Conservation (phyloP, 1,140 invertebrate genomes). For the Hestina assimilis region DNA sequence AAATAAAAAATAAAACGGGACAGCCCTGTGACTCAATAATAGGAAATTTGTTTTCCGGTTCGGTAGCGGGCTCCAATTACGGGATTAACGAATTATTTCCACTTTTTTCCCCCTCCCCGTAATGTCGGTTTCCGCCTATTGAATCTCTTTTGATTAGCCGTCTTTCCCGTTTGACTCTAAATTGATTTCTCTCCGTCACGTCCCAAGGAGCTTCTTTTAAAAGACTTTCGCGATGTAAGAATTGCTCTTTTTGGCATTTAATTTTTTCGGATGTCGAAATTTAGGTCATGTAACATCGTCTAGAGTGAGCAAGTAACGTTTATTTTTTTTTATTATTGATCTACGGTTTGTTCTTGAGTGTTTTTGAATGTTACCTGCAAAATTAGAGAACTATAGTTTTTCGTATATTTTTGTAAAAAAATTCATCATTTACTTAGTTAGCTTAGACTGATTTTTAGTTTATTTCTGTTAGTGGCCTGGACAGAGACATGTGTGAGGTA, state of each 20-base stretch:
- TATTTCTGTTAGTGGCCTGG: no score
- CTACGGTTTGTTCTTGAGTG: no score
- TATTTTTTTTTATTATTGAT: no score
- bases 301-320: background rate
- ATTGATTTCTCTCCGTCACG: conserved; percentile 58
- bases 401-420: no score
- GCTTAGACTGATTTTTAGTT: no score
- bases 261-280: background rate
- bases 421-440: no score
- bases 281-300: background rate
- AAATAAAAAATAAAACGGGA: background rate
- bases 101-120: conserved; percentile 58
- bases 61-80: conserved; percentile 76
- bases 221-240: conserved; percentile 8
- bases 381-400: no score
- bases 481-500: no score
- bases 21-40: conserved; percentile 66
- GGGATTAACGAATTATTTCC: conserved; percentile 77
- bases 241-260: background rate
- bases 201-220: conserved; percentile 21
- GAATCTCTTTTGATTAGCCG: conserved; percentile 75
- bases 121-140: conserved; percentile 72
- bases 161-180: conserved; percentile 69
- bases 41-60: conserved; percentile 78
- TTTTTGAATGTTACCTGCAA: no score